Evolutionary conservation across 2,888 invertebrate genomes (phyloP).

Genomic region (Leptinotarsa juncta): DNA sequence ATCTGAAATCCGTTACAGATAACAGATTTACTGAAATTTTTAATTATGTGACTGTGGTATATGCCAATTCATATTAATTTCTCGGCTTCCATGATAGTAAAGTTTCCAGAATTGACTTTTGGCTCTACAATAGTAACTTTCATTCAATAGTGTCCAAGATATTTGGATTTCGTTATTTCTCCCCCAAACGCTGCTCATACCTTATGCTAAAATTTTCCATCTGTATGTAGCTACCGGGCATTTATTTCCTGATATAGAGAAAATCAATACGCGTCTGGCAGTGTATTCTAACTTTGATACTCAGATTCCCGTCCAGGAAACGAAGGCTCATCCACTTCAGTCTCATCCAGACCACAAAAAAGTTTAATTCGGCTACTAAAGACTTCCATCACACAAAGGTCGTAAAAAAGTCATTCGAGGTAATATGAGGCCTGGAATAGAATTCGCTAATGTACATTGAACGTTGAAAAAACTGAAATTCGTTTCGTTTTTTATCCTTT

Average conservation of each 20-base stretch:
- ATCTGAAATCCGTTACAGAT: no score
- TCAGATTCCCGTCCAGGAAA: not conserved
- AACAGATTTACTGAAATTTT: no score
- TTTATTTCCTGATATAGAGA: not conserved
- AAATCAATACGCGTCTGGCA: not conserved
- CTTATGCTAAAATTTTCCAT: not conserved
- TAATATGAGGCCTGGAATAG: not conserved
- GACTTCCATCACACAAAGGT: constrained; percentile 17
- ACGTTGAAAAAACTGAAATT: no score
- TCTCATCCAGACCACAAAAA: not conserved
- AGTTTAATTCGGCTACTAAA: not conserved
- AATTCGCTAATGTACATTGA: not conserved
- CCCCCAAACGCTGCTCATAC: no score
- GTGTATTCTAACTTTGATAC: not conserved
- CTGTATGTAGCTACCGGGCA: not conserved
- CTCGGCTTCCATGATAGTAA: no score
- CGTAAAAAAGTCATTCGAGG: constrained; percentile 8
- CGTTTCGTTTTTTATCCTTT: no score
- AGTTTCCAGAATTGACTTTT: no score
- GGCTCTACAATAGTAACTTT: no score
- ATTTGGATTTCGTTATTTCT: no score
- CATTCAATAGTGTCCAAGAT: no score
- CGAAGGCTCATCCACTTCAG: not conserved
- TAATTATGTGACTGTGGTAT: no score
- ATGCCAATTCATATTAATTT: no score